Conservation (phyloP, 2,797 vertebrate species). For the Phalanger gymnotis region DNA sequence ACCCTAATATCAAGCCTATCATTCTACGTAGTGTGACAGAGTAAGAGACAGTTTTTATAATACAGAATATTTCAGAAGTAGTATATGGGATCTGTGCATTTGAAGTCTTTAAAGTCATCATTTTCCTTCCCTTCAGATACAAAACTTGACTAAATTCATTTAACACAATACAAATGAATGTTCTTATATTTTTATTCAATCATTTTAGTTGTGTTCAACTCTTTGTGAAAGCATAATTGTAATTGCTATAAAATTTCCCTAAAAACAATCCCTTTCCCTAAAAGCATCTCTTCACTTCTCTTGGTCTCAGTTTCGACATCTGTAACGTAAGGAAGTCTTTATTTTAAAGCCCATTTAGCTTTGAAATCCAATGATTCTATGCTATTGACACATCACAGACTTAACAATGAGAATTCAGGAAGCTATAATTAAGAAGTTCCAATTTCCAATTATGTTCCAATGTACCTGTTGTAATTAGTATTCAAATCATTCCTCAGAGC, state of each 20-base stretch:
- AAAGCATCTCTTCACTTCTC: no score
- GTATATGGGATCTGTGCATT: not conserved
- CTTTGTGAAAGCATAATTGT: no score
- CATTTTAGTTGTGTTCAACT: not conserved
- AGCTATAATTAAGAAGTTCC: not conserved
- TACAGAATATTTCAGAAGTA: not conserved
- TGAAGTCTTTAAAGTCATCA: not conserved
- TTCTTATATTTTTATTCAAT: no score
- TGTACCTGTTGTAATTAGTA: not conserved
- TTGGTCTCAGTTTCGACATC: not conserved
- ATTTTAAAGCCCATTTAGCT: not conserved
- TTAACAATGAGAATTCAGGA: not conserved
- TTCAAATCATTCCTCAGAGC: not conserved
- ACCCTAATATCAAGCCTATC: not conserved
- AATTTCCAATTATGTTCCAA: not conserved
- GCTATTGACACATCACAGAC: not conserved
- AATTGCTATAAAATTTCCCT: no score
- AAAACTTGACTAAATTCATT: no score
- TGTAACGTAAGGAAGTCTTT: not conserved
- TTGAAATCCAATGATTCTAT: not conserved
- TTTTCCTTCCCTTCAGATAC: not conserved
- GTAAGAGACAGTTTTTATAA: not conserved
- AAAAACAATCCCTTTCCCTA: no score
- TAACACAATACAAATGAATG: no score
- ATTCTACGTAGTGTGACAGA: not conserved